A percentile compares a stretch with the other conserved stretches of the same genome.
Evolutionary conservation across 2,888 invertebrate genomes (phyloP).

Genomic region (Drosophila neutralis): DNA sequence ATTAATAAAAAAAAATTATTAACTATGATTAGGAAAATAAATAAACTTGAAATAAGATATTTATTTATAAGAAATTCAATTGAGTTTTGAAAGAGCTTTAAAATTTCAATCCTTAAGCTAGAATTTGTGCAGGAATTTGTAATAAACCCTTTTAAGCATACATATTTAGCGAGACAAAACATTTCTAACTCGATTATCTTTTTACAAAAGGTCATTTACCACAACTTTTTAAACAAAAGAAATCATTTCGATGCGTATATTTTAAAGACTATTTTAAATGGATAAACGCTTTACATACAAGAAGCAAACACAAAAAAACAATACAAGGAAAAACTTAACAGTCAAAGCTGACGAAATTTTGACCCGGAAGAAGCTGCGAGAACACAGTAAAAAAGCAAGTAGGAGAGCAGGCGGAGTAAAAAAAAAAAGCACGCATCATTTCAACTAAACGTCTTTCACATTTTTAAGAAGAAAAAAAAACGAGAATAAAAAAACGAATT

Average conservation of each 20-base stretch:
- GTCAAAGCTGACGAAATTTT: slow-evolving; percentile 61
- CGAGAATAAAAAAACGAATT: slow-evolving; percentile 13
- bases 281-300: slow-evolving; percentile 36
- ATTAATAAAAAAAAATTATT: background rate
- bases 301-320: slow-evolving; percentile 14
- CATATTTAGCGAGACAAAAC: background rate
- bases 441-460: slow-evolving; percentile 5
- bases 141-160: background rate
- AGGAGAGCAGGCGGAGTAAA: background rate
- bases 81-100: background rate
- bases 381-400: background rate
- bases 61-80: background rate
- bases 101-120: background rate
- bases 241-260: background rate
- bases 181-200: slow-evolving; percentile 19
- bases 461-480: background rate
- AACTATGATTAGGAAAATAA: background rate
- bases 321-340: slow-evolving; percentile 36
- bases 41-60: background rate
- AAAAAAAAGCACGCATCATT: slow-evolving; percentile 51
- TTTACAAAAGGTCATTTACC: slow-evolving; percentile 5
- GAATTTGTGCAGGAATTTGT: background rate
- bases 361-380: slow-evolving; percentile 20
- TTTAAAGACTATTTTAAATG: slow-evolving; percentile 3
- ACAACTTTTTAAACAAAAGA: slow-evolving; percentile 35